Conservation (phyloP, 2,113 vertebrate genomes). For the Cromileptes altivelis region DNA sequence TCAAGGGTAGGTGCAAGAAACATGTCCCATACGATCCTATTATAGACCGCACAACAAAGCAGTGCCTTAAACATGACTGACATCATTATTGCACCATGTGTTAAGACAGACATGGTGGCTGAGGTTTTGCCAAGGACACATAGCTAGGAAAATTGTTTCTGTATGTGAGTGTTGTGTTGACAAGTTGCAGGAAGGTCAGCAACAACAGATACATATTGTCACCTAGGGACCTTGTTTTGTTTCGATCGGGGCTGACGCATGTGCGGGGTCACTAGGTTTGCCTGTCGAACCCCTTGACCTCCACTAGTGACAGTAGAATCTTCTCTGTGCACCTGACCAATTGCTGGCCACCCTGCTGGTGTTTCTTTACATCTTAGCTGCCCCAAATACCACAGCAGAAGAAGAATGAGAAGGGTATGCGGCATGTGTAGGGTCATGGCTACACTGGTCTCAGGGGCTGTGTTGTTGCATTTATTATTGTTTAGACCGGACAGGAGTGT, state of each 20-base stretch:
- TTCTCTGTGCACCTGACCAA: neutral
- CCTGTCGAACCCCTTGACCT: slow-evolving; percentile 31
- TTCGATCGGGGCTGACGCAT: neutral
- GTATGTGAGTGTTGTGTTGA: neutral
- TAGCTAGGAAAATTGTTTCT: neutral
- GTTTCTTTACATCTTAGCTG: slow-evolving; percentile 29
- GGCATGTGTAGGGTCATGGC: slow-evolving; percentile 22
- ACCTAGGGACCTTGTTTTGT: neutral
- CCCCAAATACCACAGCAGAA: slow-evolving; percentile 49
- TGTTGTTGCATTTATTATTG: neutral
- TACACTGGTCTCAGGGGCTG: neutral
- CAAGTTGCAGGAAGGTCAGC: neutral
- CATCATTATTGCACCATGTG: neutral
- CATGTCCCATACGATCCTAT: neutral
- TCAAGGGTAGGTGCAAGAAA: neutral
- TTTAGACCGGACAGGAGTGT: neutral
- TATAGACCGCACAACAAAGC: neutral
- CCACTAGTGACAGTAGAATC: neutral
- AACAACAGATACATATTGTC: neutral
- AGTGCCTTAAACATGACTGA: neutral
- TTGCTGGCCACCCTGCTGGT: neutral
- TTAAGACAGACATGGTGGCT: neutral
- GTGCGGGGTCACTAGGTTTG: slow-evolving; percentile 38
- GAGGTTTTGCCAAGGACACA: slow-evolving; percentile 29
- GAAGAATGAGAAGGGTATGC: slow-evolving; percentile 29